Conservation (phyloP, 2,113 vertebrate genomes). For the Dissostichus mawsoni region DNA sequence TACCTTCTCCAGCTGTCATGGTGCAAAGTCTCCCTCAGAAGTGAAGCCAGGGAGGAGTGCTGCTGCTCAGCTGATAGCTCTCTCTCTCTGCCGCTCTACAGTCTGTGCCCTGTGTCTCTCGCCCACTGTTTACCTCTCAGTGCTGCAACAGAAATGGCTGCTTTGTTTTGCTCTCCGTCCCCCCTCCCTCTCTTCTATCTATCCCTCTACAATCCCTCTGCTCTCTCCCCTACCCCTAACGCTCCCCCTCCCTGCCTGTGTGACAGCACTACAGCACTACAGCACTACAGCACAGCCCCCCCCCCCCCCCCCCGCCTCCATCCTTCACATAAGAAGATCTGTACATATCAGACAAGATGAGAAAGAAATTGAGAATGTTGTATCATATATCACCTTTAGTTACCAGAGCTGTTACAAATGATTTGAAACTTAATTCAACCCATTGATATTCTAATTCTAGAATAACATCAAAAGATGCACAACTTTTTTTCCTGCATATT, state of each 20-base stretch:
- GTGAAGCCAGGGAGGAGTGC: conserved; percentile 51
- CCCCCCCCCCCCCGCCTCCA: conserved; percentile 39
- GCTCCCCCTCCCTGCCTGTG: conserved; percentile 5
- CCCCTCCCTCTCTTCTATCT: conserved; percentile 15
- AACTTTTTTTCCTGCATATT: no score
- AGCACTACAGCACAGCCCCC: background rate
- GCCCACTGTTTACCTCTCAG: conserved; percentile 46
- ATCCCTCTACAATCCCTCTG: background rate
- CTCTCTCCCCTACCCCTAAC: conserved; percentile 2
- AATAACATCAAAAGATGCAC: no score
- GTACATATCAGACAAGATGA: background rate
- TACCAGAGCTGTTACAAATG: no score
- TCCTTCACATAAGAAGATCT: conserved; percentile 67
- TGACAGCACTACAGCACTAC: background rate
- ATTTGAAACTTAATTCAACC: background rate
- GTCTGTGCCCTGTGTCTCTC: conserved; percentile 14
- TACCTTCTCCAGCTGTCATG: conserved; percentile 93
- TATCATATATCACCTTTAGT: no score
- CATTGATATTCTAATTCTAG: no score
- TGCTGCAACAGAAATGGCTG: conserved; percentile 53
- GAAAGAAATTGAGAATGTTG: background rate
- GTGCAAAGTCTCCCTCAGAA: conserved; percentile 47
- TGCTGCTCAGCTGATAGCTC: conserved; percentile 11
- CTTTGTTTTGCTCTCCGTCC: conserved; percentile 47
- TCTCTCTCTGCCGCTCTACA: conserved; percentile 18